These are phyloP conservation scores for Balaenoptera acutorostrata DNA, from an alignment of 2,113 vertebrate genomes.

Conservation along the genomic window DNA sequence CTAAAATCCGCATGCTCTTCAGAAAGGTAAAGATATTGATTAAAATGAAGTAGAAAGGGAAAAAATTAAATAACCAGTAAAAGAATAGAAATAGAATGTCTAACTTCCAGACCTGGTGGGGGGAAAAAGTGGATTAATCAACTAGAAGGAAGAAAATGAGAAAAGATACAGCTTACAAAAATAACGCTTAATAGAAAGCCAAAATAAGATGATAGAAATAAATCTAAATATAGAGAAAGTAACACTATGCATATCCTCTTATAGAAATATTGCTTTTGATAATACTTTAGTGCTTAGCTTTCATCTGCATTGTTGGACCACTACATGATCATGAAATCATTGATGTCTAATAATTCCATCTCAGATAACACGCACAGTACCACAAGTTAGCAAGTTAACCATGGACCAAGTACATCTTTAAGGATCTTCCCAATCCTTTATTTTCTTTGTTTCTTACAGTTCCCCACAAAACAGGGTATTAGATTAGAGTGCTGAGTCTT, in stretches of 20 bases:
- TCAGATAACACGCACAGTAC: neutral
- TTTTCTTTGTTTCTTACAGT: neutral
- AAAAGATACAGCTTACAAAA: neutral
- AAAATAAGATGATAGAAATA: neutral
- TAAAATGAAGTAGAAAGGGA: neutral
- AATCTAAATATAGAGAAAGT: neutral
- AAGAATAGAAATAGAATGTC: neutral
- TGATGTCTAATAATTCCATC: neutral
- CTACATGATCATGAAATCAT: neutral
- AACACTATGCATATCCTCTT: neutral
- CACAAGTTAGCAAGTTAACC: neutral
- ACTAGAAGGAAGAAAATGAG: neutral
- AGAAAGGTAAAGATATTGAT: neutral
- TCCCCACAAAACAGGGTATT: neutral
- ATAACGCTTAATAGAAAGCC: neutral
- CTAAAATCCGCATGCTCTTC: neutral
- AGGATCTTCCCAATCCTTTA: neutral
- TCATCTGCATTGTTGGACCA: neutral
- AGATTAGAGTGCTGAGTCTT: neutral
- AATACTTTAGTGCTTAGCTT: neutral
- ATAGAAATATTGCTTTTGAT: neutral
- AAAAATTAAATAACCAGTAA: neutral
- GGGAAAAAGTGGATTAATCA: neutral
- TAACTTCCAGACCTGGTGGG: neutral
- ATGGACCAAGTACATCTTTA: neutral